phyloP scores from a whole-genome alignment of 2,888 invertebrate species.

The Zygogramma bicolorata region DNA sequence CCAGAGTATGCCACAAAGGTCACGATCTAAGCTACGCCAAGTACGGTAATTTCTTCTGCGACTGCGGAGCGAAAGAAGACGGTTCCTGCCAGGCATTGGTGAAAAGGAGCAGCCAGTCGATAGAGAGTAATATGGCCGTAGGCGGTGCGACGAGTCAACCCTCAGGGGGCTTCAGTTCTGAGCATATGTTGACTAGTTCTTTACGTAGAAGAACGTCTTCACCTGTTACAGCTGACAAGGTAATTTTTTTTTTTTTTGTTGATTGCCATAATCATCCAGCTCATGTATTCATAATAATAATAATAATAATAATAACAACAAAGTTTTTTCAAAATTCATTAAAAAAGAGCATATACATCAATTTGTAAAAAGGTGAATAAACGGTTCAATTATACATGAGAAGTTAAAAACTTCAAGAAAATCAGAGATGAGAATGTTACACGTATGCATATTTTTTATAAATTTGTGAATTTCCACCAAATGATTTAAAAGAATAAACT shows the following conservation, averaged over 20 bases:
- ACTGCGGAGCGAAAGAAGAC: constrained; percentile 97
- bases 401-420: too few species aligned
- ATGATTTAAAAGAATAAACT: too few species aligned
- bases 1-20: constrained; percentile 94
- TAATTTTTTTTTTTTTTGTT: constrained; percentile 20
- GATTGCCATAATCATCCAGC: neutral
- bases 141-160: constrained; percentile 22
- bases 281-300: neutral
- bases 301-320: too few species aligned
- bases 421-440: too few species aligned
- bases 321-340: too few species aligned
- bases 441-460: too few species aligned
- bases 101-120: constrained; percentile 72
- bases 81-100: constrained; percentile 78
- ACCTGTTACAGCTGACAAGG: constrained; percentile 65
- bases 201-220: constrained; percentile 64
- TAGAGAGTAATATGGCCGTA: constrained; percentile 16
- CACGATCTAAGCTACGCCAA: constrained; percentile 98
- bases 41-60: constrained; percentile 99
- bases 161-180: constrained; percentile 47
- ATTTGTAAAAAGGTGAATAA: too few species aligned
- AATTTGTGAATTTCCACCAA: too few species aligned
- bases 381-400: too few species aligned
- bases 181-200: constrained; percentile 71
- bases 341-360: too few species aligned